phyloP scores from a whole-genome alignment of 2,888 invertebrate genomes.

The Sisyra terminalis region DNA sequence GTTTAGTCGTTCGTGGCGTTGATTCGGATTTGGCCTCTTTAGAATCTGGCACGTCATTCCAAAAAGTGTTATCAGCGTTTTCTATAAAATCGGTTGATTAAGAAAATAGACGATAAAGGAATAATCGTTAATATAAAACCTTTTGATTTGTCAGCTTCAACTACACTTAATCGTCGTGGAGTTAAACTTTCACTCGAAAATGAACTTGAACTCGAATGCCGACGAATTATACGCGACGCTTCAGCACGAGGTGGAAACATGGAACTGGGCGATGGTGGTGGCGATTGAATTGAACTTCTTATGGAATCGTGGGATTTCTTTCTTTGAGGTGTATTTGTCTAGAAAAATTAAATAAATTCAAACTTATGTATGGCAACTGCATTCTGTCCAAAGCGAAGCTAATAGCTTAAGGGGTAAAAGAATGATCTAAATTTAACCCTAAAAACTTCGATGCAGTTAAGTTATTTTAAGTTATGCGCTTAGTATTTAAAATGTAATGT shows the following conservation, averaged over 20 bases:
- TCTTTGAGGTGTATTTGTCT: conserved; percentile 14
- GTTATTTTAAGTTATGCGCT: too few species aligned
- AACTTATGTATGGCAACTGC: too few species aligned
- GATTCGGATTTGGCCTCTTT: conserved; percentile 7
- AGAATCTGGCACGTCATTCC: conserved; percentile 2
- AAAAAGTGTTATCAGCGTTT: conserved; percentile 3
- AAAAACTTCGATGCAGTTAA: too few species aligned
- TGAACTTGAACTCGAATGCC: conserved; percentile 64
- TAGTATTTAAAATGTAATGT: too few species aligned
- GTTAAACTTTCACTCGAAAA: conserved; percentile 57
- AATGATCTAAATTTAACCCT: too few species aligned
- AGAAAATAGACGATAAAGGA: too few species aligned
- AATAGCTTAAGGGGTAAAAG: too few species aligned
- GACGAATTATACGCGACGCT: conserved; percentile 62
- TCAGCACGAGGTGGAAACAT: conserved; percentile 48
- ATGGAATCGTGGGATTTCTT: conserved; percentile 26
- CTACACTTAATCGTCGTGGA: conserved; percentile 37
- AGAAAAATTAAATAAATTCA: conserved; percentile 9
- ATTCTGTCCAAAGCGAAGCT: too few species aligned
- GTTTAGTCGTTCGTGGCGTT: conserved; percentile 9
- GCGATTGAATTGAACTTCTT: conserved; percentile 22
- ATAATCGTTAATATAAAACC: too few species aligned
- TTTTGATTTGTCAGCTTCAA: neutral
- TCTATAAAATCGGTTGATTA: conserved; percentile 1
- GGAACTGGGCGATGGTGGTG: conserved; percentile 40